Percentiles rank a stretch among this genome's conserved stretches.
Conservation (phyloP, 2,797 vertebrate species). For the Hyperoplus immaculatus region DNA sequence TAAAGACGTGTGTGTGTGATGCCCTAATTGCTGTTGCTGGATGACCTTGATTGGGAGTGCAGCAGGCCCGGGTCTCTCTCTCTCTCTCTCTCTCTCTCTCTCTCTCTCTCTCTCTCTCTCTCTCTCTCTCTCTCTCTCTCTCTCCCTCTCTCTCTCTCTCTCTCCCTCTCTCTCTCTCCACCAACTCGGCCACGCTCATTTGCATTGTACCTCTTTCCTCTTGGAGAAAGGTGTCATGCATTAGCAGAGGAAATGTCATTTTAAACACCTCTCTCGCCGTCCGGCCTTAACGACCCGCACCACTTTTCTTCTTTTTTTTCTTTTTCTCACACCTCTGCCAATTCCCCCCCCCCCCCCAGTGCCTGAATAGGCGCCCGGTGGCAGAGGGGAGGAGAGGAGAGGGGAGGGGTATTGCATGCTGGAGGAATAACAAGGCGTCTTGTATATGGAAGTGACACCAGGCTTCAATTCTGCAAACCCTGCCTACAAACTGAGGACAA, state of each 20-base stretch:
- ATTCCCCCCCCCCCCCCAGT: conserved; percentile 66
- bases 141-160: too few species aligned
- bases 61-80: not conserved
- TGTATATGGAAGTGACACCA: conserved; percentile 67
- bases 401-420: conserved; percentile 19
- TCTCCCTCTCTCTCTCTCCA: not conserved
- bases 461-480: conserved; percentile 25
- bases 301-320: conserved; percentile 40
- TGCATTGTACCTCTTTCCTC: conserved; percentile 51
- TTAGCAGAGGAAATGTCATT: conserved; percentile 79
- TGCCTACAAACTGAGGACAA: conserved; percentile 22
- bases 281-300: conserved; percentile 65
- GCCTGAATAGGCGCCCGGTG: conserved; percentile 76
- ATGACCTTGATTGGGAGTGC: conserved; percentile 72
- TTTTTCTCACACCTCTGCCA: conserved; percentile 75
- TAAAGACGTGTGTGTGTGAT: conserved; percentile 42
- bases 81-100: too few species aligned
- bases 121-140: too few species aligned
- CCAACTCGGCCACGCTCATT: conserved; percentile 51
- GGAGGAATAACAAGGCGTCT: conserved; percentile 38
- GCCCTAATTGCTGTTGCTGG: conserved; percentile 58
- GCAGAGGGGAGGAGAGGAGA: conserved; percentile 5
- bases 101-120: too few species aligned
- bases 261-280: conserved; percentile 73
- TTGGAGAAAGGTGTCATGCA: conserved; percentile 66